Base-by-base conservation (phyloP, 2,797 vertebrate genomes). In the Megaceryle alcyon region DNA sequence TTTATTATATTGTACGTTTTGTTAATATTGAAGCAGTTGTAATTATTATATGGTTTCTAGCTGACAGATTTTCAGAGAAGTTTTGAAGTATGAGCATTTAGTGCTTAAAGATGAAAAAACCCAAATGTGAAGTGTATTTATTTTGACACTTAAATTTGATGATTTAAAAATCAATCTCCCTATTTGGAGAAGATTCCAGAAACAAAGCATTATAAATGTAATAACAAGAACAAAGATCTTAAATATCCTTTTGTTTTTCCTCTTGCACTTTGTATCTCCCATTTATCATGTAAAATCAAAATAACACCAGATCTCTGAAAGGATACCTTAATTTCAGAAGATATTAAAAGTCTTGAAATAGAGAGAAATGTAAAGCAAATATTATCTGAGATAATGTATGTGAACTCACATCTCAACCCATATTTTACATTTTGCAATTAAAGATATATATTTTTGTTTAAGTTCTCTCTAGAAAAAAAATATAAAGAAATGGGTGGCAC, bases 381-480 rank as follows among this genome's bases (percentile, higher is more conserved):
- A 88, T 90, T 91, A 64, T 85, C 51, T 83, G 37, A 90, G 44
- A 65, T 79, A 94, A 79, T 80, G 63, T 14, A 73, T 29, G 66
- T 44, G 3, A 70, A 68, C 91, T 92, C 51, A 84, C 19, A 53
- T 83, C 56, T 72, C 69, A 89, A 77, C 4, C 1, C 63, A 7
- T 72, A 91, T 85, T 90, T 90, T 65, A 75, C 44, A 25, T 81
- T 88, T 92, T 90, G 17, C 29, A 86, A 46, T 92, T 89, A 88
- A 92, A 87, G 28, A 41, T 53, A 79, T 17, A 69, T 75, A 51
- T 82, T 81, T 97, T 78, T 82, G 29, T 90, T 88, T 84, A n/a
- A 59, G 11, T 82, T 88, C 17, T 70, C 31, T 66, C 21, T 37
- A 83, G 17, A 35, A 92, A 48, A 48, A 48, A 93, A 84, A 91